Evolutionary conservation across 2,113 vertebrate species (phyloP).

Genomic region (Spilogale gracilis): DNA sequence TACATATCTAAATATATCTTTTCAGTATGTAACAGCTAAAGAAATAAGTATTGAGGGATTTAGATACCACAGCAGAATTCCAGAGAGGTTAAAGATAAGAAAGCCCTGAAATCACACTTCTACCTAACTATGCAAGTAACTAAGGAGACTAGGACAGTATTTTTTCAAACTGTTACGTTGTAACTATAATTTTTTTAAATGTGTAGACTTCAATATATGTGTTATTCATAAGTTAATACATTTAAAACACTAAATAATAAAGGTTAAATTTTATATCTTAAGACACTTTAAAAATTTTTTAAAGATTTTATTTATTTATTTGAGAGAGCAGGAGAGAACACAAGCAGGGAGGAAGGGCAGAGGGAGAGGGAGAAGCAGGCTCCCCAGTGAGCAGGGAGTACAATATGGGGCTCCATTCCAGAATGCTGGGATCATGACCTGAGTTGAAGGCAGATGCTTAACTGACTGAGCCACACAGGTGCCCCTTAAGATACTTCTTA

Average conservation of each 20-base stretch:
- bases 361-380: neutral
- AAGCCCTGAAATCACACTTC: neutral
- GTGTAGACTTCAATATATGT: neutral
- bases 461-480: neutral
- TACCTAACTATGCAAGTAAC: neutral
- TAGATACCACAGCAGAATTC: neutral
- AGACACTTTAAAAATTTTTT: neutral
- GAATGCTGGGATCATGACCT: neutral
- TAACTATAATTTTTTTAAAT: neutral
- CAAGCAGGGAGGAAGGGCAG: neutral
- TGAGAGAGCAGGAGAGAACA: neutral
- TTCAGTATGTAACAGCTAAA: neutral
- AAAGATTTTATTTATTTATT: neutral
- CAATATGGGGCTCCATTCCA: neutral
- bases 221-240: neutral
- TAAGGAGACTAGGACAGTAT: neutral
- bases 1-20: neutral
- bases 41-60: neutral
- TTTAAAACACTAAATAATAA: neutral
- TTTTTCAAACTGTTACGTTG: neutral
- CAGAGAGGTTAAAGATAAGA: neutral
- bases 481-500: neutral
- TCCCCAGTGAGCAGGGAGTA: neutral
- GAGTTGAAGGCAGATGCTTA: neutral
- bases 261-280: neutral